Percentiles rank a stretch among this genome's conserved stretches.
Conservation (phyloP, 2,888 invertebrate species). For the Xestoiulus laeticollis region DNA sequence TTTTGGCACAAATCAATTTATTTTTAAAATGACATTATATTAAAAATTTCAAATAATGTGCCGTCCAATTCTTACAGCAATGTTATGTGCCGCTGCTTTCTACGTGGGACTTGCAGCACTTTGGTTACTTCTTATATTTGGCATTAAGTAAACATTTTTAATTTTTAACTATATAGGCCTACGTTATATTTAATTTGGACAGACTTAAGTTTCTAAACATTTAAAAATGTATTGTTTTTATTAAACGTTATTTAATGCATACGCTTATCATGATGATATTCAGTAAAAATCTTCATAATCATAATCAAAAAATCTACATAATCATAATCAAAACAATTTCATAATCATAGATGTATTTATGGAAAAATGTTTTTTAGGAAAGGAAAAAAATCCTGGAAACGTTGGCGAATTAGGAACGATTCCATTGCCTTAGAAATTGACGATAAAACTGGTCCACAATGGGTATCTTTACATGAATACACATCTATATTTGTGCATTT, state of each 20-base stretch:
- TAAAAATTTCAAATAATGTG: not conserved
- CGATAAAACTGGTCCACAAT: conserved; percentile 2
- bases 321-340: no score
- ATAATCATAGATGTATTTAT: not conserved
- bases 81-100: conserved; percentile 48
- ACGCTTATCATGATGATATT: no score
- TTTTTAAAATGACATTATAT: no score
- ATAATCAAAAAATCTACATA: no score
- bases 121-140: conserved; percentile 42
- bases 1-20: not conserved
- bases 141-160: not conserved
- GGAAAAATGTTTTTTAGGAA: not conserved
- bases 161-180: not conserved
- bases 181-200: no score
- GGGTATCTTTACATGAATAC: not conserved
- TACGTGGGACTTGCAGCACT: conserved; percentile 55
- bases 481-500: not conserved
- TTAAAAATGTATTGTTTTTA: conserved; percentile 4
- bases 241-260: no score
- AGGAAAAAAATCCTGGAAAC: not conserved
- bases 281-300: no score
- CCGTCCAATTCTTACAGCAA: conserved; percentile 32
- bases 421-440: not conserved
- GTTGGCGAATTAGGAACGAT: conserved; percentile 13
- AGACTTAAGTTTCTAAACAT: no score